phyloP scores from a whole-genome alignment of 2,888 invertebrate species.

The Phaonia tiefii region DNA sequence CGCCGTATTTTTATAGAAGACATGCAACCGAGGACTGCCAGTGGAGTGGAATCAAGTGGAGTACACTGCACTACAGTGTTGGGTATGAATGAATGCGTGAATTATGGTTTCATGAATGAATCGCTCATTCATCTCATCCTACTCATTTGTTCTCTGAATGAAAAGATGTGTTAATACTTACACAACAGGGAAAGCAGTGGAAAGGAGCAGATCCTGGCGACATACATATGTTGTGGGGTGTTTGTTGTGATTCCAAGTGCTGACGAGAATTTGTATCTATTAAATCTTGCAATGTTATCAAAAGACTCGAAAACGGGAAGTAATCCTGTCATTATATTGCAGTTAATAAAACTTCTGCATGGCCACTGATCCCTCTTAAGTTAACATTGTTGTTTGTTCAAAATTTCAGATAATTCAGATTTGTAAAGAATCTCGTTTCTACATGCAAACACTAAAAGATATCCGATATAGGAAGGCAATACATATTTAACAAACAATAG shows the following conservation, averaged over 20 bases:
- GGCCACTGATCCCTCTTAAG: constrained; percentile 8
- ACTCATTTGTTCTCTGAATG: constrained; percentile 55
- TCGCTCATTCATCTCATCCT: constrained; percentile 49
- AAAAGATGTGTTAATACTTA: constrained; percentile 39
- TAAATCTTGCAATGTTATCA: neutral
- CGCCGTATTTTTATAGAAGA: constrained; percentile 23
- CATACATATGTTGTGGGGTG: neutral
- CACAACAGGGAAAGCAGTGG: neutral
- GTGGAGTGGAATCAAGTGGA: constrained; percentile 20
- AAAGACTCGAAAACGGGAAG: constrained; percentile 18
- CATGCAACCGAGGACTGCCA: constrained; percentile 56
- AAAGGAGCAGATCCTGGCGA: neutral
- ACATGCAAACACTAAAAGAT: too few species aligned
- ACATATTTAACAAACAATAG: too few species aligned
- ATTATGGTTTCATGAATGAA: constrained; percentile 68
- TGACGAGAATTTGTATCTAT: constrained; percentile 18
- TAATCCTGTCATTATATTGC: constrained; percentile 1
- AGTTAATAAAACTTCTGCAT: neutral
- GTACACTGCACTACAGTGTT: constrained; percentile 1
- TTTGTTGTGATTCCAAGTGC: neutral
- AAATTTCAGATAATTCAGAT: too few species aligned
- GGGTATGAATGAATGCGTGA: constrained; percentile 61
- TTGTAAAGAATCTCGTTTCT: too few species aligned
- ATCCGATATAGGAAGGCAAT: neutral
- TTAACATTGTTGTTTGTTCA: too few species aligned